phyloP scores from a whole-genome alignment of 2,113 vertebrate species.

The Anser cygnoides region DNA sequence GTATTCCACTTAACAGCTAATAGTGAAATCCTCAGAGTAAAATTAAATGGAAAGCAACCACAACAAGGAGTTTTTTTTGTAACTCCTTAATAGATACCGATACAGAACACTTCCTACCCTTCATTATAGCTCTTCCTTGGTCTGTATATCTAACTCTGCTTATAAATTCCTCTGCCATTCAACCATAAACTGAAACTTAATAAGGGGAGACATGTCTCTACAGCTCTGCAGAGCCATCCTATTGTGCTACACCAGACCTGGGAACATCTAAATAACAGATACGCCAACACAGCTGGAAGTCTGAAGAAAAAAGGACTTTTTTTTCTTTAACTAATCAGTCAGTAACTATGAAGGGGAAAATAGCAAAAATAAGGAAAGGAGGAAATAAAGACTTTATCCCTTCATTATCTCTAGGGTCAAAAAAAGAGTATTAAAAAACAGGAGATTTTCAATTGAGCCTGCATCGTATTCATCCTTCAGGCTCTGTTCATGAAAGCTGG shows the following conservation, averaged over 20 bases:
- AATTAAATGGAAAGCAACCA: not conserved
- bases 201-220: slow-evolving; percentile 31
- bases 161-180: slow-evolving; percentile 34
- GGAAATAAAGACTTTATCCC: slow-evolving; percentile 10
- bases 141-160: not conserved
- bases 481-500: not conserved
- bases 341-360: not conserved
- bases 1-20: not conserved
- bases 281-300: slow-evolving; percentile 35
- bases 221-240: slow-evolving; percentile 6
- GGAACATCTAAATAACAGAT: slow-evolving; percentile 43
- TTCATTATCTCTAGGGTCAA: slow-evolving; percentile 18
- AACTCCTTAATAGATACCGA: not conserved
- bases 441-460: not conserved
- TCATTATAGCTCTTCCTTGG: not conserved
- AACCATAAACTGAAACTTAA: slow-evolving; percentile 41
- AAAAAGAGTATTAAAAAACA: not conserved
- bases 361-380: not conserved
- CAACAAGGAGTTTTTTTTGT: not conserved
- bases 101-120: not conserved
- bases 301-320: not conserved
- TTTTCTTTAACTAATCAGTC: not conserved
- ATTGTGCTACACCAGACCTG: slow-evolving; percentile 16
- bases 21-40: not conserved
- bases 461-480: not conserved